phyloP scores from a whole-genome alignment of 2,797 vertebrate species.

The Hydrolagus colliei region DNA sequence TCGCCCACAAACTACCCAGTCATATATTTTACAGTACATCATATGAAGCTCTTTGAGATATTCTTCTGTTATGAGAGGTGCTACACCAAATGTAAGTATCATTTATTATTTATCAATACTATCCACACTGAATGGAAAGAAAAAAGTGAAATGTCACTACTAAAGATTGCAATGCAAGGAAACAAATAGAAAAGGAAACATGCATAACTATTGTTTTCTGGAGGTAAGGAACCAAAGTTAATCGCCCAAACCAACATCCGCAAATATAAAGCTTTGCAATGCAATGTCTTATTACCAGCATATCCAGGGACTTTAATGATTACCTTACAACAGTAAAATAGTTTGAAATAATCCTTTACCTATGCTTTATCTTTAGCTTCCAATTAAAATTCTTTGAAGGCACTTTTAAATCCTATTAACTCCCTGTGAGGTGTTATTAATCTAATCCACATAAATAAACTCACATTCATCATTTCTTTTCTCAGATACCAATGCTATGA shows the following conservation, averaged over 20 bases:
- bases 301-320: neutral
- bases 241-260: neutral
- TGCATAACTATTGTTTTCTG: neutral
- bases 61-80: too few species aligned
- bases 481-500: neutral
- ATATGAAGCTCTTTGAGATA: too few species aligned
- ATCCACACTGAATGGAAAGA: too few species aligned
- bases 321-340: neutral
- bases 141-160: too few species aligned
- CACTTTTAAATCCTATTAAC: constrained; percentile 26
- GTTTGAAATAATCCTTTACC: neutral
- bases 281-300: neutral
- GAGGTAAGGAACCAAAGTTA: neutral
- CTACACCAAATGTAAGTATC: too few species aligned
- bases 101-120: too few species aligned
- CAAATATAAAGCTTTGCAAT: constrained; percentile 1
- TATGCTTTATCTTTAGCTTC: neutral
- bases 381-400: constrained; percentile 10
- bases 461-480: neutral
- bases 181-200: too few species aligned
- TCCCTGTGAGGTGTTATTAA: neutral
- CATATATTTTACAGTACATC: too few species aligned
- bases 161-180: too few species aligned
- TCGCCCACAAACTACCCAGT: too few species aligned
- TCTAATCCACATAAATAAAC: neutral